A percentile compares a stretch with the other conserved stretches of the same genome.
These are phyloP conservation scores for Drosophila tanythrix DNA, from an alignment of 2,888 invertebrate genomes.

Conservation along the genomic window DNA sequence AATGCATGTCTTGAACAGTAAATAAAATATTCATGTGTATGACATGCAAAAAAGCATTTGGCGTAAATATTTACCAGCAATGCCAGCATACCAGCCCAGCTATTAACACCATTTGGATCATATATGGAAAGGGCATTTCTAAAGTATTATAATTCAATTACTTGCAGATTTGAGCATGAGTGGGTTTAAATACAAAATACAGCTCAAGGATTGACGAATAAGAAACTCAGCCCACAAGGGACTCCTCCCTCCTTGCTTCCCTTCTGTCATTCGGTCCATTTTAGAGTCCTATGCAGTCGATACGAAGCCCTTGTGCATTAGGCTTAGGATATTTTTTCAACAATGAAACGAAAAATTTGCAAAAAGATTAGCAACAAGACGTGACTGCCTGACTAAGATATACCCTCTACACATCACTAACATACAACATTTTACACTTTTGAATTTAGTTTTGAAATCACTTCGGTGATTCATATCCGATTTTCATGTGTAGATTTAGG, in stretches of 20 bases:
- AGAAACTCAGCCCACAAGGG: not conserved
- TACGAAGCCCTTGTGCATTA: conserved; percentile 48
- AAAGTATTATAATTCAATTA: not conserved
- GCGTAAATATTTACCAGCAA: not conserved
- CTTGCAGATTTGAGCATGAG: not conserved
- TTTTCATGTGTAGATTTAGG: not conserved
- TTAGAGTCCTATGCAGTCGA: conserved; percentile 30
- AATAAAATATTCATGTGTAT: not conserved
- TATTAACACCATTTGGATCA: not conserved
- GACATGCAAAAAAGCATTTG: not conserved
- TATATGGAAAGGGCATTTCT: not conserved
- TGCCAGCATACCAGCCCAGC: not conserved
- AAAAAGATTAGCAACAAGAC: conserved; percentile 65
- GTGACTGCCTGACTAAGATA: not conserved
- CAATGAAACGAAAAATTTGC: conserved; percentile 74
- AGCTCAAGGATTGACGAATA: conserved; percentile 1
- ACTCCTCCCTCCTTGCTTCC: not conserved
- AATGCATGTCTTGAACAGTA: not conserved
- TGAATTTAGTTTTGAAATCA: not conserved
- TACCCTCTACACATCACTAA: not conserved
- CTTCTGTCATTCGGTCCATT: not conserved
- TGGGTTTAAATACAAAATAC: not conserved
- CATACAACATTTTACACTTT: not conserved
- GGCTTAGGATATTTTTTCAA: conserved; percentile 69
- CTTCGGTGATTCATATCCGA: not conserved